These are phyloP conservation scores for Ophioderma brevispina DNA, from an alignment of 35 echinoderm and acorn worm genomes.

Conservation along the genomic window DNA sequence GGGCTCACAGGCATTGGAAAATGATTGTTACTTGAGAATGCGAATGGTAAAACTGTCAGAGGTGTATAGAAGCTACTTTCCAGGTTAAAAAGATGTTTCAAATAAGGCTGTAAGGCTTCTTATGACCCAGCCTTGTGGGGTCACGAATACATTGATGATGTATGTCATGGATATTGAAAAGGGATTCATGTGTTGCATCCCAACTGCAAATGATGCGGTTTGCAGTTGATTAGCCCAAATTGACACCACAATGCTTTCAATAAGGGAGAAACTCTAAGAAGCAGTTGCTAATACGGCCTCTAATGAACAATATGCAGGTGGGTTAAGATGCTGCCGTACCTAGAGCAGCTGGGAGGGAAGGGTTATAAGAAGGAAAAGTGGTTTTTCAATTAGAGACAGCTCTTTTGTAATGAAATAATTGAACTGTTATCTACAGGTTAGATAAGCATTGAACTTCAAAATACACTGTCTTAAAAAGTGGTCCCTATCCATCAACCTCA, in stretches of 20 bases:
- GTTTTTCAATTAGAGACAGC: too few relatives aligned
- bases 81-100: background rate
- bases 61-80: background rate
- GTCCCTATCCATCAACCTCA: too few relatives aligned
- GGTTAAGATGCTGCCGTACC: background rate
- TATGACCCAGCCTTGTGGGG: background rate
- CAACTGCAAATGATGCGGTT: background rate
- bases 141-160: background rate
- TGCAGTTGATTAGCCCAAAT: background rate
- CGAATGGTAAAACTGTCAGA: background rate
- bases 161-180: background rate
- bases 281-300: background rate
- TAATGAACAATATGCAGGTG: background rate
- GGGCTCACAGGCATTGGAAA: background rate
- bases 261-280: background rate
- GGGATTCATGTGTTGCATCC: too few relatives aligned
- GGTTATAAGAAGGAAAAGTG: background rate
- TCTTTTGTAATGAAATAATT: too few relatives aligned
- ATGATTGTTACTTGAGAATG: background rate
- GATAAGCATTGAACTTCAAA: too few relatives aligned
- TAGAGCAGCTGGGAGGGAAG: background rate
- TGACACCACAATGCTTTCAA: background rate
- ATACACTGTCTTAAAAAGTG: too few relatives aligned
- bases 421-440: too few relatives aligned
- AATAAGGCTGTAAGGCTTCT: background rate